phyloP scores from a whole-genome alignment of 2,113 vertebrate genomes.

The Panurus biarmicus region DNA sequence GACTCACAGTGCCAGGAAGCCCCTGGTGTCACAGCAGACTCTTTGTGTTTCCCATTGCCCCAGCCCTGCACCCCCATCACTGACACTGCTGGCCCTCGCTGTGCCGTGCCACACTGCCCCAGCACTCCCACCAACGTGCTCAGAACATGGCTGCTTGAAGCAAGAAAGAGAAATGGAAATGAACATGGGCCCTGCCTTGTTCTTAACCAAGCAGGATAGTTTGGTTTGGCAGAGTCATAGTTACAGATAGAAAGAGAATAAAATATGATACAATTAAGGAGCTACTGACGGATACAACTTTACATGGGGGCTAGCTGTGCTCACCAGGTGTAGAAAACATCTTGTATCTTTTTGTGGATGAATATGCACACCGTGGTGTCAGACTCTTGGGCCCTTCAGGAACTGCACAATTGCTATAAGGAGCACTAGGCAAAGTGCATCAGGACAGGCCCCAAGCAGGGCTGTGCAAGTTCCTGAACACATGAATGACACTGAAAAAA shows the following conservation, averaged over 20 bases:
- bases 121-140: background rate
- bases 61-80: accelerated
- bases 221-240: background rate
- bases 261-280: background rate
- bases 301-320: background rate
- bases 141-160: background rate
- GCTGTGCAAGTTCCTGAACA: background rate
- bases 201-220: background rate
- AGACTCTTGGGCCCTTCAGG: background rate
- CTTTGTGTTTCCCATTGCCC: background rate
- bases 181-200: background rate
- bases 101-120: background rate
- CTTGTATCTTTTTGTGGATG: background rate
- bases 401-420: background rate
- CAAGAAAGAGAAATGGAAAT: background rate
- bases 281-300: background rate
- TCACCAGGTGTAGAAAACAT: background rate
- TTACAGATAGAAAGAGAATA: background rate
- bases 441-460: background rate
- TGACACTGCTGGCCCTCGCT: accelerated
- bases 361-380: background rate
- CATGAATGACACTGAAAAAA: background rate
- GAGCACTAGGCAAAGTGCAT: background rate
- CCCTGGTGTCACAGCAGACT: background rate
- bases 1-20: background rate